Evolutionary conservation across 2,797 vertebrate genomes (phyloP).

Genomic region (Sandelia bainsii): DNA sequence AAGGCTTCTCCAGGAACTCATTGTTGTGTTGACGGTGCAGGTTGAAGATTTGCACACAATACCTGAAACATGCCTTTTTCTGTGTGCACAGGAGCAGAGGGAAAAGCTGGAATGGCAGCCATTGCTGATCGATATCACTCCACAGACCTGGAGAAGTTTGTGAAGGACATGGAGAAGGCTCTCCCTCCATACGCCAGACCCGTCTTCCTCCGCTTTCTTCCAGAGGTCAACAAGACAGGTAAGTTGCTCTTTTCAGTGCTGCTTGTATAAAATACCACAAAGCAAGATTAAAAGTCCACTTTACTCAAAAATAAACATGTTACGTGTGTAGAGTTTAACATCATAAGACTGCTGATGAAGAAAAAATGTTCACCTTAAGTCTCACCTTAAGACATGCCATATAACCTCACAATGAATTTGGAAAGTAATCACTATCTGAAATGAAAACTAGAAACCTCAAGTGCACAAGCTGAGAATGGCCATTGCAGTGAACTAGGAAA

Average conservation of each 20-base stretch:
- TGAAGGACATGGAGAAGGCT: conserved; percentile 89
- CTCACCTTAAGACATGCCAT: background rate
- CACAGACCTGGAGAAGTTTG: conserved; percentile 89
- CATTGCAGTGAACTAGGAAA: background rate
- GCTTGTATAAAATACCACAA: background rate
- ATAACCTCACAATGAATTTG: background rate
- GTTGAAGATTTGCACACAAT: too few relatives aligned
- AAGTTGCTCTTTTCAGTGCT: background rate
- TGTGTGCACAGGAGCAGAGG: conserved; percentile 88
- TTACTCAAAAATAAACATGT: too few relatives aligned
- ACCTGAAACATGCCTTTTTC: background rate
- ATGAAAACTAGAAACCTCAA: background rate
- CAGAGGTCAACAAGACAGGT: conserved; percentile 95
- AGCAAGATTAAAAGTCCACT: too few relatives aligned
- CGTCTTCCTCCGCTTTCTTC: conserved; percentile 92
- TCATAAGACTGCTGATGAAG: too few relatives aligned
- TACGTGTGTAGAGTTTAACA: too few relatives aligned
- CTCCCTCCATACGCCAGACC: conserved; percentile 92
- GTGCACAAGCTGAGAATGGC: background rate
- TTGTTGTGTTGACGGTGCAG: too few relatives aligned
- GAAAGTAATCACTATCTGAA: background rate
- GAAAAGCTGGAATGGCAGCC: conserved; percentile 97
- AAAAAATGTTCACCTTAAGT: background rate
- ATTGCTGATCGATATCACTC: conserved; percentile 85
- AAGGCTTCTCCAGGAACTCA: too few relatives aligned